Conservation (phyloP, 2,888 invertebrate genomes). For the Athalia circularis region DNA sequence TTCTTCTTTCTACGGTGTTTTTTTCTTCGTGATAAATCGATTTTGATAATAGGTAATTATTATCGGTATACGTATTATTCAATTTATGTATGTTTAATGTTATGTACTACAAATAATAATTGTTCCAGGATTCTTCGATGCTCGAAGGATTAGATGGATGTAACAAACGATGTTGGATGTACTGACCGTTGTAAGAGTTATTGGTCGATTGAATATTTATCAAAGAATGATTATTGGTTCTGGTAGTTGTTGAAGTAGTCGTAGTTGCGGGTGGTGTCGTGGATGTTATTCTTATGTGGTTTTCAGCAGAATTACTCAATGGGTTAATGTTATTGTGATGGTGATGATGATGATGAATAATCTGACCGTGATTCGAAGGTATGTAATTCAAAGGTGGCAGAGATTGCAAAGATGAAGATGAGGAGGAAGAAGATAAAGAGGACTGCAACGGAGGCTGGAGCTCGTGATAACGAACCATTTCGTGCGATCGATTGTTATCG, state of each 20-base stretch:
- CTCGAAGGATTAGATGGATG: conserved; percentile 52
- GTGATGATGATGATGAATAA: conserved; percentile 60
- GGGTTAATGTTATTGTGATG: too few relatives aligned
- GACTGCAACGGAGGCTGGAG: conserved; percentile 66
- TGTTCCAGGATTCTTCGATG: conserved; percentile 66
- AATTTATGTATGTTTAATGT: too few relatives aligned
- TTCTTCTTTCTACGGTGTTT: too few relatives aligned
- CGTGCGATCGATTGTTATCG: conserved; percentile 65
- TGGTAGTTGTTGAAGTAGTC: conserved; percentile 69
- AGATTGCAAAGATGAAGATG: too few relatives aligned
- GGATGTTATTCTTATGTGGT: background rate
- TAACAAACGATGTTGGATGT: conserved; percentile 68
- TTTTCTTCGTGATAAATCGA: too few relatives aligned
- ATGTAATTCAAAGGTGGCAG: conserved; percentile 68
- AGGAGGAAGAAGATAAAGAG: too few relatives aligned
- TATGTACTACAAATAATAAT: conserved; percentile 50
- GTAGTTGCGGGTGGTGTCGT: conserved; percentile 40
- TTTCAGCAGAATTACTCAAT: too few relatives aligned
- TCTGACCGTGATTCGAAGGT: conserved; percentile 73
- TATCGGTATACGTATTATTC: too few relatives aligned
- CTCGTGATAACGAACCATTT: conserved; percentile 71
- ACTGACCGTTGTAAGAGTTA: conserved; percentile 71
- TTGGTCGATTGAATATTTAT: too few relatives aligned
- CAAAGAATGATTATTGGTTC: conserved; percentile 47
- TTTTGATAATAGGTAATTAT: too few relatives aligned